Percentiles rank a stretch among this genome's conserved stretches.
These are phyloP conservation scores for Acronicta psi DNA, from an alignment of 2,888 invertebrate species.

Conservation along the genomic window DNA sequence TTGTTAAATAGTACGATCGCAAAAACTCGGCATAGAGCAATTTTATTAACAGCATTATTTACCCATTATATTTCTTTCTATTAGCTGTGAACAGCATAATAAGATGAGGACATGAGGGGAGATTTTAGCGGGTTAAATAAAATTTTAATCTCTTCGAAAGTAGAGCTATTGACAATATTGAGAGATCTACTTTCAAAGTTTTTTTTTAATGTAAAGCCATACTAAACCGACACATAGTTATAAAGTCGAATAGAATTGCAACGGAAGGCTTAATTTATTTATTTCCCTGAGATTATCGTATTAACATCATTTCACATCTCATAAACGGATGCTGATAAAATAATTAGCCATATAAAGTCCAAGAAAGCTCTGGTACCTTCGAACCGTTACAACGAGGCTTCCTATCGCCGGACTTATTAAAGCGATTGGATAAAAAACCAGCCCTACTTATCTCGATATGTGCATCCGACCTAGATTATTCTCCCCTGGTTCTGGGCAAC, in stretches of 20 bases:
- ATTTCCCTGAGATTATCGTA: slow-evolving; percentile 18
- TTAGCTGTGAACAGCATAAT: too few relatives aligned
- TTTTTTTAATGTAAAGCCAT: too few relatives aligned
- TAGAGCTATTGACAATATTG: too few relatives aligned
- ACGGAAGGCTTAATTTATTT: slow-evolving; percentile 15
- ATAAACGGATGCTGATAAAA: slow-evolving; percentile 30
- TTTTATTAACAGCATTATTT: too few relatives aligned
- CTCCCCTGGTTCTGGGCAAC: slow-evolving; percentile 37
- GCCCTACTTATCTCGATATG: slow-evolving; percentile 44
- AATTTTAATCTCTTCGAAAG: too few relatives aligned
- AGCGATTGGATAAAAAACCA: slow-evolving; percentile 42
- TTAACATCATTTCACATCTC: slow-evolving; percentile 15
- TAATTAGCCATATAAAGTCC: slow-evolving; percentile 38
- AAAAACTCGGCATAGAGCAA: too few relatives aligned
- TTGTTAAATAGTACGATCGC: too few relatives aligned
- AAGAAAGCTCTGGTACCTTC: slow-evolving; percentile 20
- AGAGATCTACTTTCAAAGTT: too few relatives aligned
- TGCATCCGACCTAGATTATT: slow-evolving; percentile 48
- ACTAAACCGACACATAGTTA: not conserved
- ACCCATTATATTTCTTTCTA: too few relatives aligned
- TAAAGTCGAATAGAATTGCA: not conserved
- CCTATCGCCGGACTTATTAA: slow-evolving; percentile 23
- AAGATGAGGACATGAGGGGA: too few relatives aligned
- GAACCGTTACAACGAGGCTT: slow-evolving; percentile 33
- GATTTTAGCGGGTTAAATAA: too few relatives aligned